These are phyloP conservation scores for Blastobasis adustella DNA, from an alignment of 2,888 invertebrate genomes.

Conservation along the genomic window DNA sequence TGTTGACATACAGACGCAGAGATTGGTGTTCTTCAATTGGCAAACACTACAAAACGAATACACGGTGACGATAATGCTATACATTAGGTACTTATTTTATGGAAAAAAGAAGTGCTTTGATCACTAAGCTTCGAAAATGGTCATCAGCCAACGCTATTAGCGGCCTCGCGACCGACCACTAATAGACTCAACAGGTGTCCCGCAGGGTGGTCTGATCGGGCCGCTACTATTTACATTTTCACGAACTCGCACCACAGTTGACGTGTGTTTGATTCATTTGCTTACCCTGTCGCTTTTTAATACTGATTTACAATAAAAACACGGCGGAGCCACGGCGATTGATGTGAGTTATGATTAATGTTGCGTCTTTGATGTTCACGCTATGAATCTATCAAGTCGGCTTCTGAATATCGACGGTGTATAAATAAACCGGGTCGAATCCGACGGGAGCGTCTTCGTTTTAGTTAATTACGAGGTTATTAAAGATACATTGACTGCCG, in stretches of 20 bases:
- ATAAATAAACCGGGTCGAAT: conserved; percentile 66
- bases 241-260: conserved; percentile 65
- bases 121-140: no score
- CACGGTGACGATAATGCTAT: no score
- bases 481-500: conserved; percentile 47
- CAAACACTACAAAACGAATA: no score
- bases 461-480: conserved; percentile 69
- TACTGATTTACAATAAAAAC: conserved; percentile 75
- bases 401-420: conserved; percentile 70
- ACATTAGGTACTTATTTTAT: no score
- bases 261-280: conserved; percentile 68
- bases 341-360: conserved; percentile 75
- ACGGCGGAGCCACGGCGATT: conserved; percentile 68
- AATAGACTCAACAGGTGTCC: conserved; percentile 70
- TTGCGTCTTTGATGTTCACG: conserved; percentile 68
- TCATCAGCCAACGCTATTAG: no score
- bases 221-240: conserved; percentile 60
- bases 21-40: no score
- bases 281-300: conserved; percentile 70
- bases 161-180: conserved; percentile 32
- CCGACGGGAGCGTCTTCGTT: conserved; percentile 53
- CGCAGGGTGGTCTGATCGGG: conserved; percentile 60
- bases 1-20: no score
- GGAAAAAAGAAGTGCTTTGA: no score
- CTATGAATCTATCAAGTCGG: conserved; percentile 72